Evolutionary conservation across 2,113 vertebrate species (phyloP), one percentile per base, ranked within the genome.

Genomic region (Microtus montanus): DNA sequence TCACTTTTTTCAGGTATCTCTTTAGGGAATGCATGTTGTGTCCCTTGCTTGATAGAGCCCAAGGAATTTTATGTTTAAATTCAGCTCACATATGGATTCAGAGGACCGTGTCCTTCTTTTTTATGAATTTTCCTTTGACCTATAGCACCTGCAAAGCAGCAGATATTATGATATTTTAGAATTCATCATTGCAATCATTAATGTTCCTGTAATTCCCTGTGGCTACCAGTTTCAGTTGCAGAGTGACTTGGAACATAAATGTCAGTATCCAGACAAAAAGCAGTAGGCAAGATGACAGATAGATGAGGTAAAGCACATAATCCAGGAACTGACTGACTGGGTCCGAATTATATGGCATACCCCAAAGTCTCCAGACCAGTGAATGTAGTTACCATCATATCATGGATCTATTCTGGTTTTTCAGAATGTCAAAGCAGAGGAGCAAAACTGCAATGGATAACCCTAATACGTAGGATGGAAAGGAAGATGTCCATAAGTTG

Each of bases 321-420:
- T 30, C 9, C 38, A 6, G 5, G 5, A 4, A 4, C 17, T 8
- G 33, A 64, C 1, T 26, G n/a, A 47, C 7, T 44, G 15, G 15
- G 47, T 79, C 15, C 52, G 15, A 94, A 44, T 49, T 54, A 54
- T 47, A 84, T 87, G 66, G 8, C 26, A 4, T 24, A 47, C 7
- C 7, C 11, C 82, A 68, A 38, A 7, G 38, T 86, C 20, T 33
- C 4, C 17, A 30, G 73, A 68, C 1, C 28, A 54, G 3, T 0
- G 15, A 78, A 88, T 8, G 15, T 38, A 15, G 26, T 2, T 58
- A 30, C 64, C 15, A 35, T 80, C 8, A 41, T 49, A 75, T 47
- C 1, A 52, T 13, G 0, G 7, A 6, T 70, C 30, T 52, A 54
- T 47, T 90, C 41, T 15, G 74, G 15, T 15, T n/a, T 80, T 28